phyloP scores from a whole-genome alignment of 2,888 invertebrate genomes.

The Drosophila buzzatii region DNA sequence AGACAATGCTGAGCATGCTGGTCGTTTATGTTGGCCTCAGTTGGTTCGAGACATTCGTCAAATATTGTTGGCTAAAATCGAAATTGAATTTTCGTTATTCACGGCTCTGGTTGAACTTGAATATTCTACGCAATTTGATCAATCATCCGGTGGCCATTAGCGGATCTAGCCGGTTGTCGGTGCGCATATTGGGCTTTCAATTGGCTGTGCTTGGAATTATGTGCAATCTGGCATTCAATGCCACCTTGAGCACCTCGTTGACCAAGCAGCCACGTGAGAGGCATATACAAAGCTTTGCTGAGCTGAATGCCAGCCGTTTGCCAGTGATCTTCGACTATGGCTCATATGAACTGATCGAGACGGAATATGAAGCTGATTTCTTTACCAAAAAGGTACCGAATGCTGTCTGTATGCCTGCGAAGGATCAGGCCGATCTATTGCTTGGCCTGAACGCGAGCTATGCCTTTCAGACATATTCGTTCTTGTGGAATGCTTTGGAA shows the following conservation, averaged over 20 bases:
- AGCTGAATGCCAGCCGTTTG: constrained; percentile 40
- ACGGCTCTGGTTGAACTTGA: constrained; percentile 23
- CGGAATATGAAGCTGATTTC: not conserved
- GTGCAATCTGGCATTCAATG: constrained; percentile 2
- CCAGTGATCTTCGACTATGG: constrained; percentile 24
- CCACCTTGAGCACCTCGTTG: constrained; percentile 34
- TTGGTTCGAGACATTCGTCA: constrained; percentile 1
- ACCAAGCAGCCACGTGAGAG: constrained; percentile 33
- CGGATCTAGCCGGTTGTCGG: not conserved
- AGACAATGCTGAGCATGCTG: not conserved
- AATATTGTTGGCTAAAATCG: too few relatives aligned
- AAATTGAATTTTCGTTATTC: not conserved
- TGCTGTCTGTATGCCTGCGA: not conserved
- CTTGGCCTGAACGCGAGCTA: constrained; percentile 41
- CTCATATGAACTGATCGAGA: not conserved
- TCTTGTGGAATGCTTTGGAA: not conserved
- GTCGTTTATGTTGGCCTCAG: constrained; percentile 12
- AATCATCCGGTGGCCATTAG: not conserved
- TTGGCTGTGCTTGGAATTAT: constrained; percentile 23
- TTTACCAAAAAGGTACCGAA: constrained; percentile 11
- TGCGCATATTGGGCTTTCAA: constrained; percentile 6
- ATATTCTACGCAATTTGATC: constrained; percentile 25
- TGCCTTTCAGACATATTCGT: constrained; percentile 29
- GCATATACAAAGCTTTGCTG: constrained; percentile 31
- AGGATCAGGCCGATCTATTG: constrained; percentile 10